Evolutionary conservation across 2,797 vertebrate species (phyloP).

Genomic region (Telmatherina bonti): DNA sequence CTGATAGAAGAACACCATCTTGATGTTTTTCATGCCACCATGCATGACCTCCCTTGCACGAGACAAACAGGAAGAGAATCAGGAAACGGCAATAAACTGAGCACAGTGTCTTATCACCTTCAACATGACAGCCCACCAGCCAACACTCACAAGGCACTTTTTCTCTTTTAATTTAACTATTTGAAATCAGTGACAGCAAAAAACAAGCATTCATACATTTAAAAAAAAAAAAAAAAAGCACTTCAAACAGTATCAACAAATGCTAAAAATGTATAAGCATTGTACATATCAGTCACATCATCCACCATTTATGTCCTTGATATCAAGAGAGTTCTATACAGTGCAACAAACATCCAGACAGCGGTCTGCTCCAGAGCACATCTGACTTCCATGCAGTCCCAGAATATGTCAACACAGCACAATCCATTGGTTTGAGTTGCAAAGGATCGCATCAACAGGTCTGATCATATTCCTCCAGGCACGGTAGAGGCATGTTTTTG

Average conservation of each 20-base stretch:
- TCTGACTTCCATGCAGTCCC: conserved; percentile 25
- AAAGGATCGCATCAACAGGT: conserved; percentile 19
- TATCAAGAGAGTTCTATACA: conserved; percentile 14
- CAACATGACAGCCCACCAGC: conserved; percentile 37
- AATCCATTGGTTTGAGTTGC: conserved; percentile 21
- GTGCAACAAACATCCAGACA: conserved; percentile 17
- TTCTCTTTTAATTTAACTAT: conserved; percentile 45
- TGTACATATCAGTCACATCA: conserved; percentile 21
- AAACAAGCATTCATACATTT: conserved; percentile 46
- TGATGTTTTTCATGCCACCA: conserved; percentile 72
- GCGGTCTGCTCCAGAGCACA: conserved; percentile 19
- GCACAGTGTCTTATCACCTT: conserved; percentile 50
- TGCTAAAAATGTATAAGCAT: conserved; percentile 29
- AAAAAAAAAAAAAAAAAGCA: conserved; percentile 40
- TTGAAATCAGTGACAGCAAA: conserved; percentile 41
- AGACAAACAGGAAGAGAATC: conserved; percentile 85
- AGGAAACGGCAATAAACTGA: conserved; percentile 66
- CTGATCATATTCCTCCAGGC: conserved; percentile 43
- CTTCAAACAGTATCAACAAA: conserved; percentile 26
- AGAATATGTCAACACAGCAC: background rate
- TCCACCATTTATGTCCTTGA: conserved; percentile 10
- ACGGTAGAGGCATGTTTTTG: conserved; percentile 23
- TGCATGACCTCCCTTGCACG: conserved; percentile 84
- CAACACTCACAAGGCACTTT: conserved; percentile 24
- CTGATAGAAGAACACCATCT: background rate